A percentile compares a stretch with the other conserved stretches of the same genome.
These are phyloP conservation scores for Ganaspis brasiliensis DNA, from an alignment of 2,888 invertebrate genomes.

Conservation along the genomic window DNA sequence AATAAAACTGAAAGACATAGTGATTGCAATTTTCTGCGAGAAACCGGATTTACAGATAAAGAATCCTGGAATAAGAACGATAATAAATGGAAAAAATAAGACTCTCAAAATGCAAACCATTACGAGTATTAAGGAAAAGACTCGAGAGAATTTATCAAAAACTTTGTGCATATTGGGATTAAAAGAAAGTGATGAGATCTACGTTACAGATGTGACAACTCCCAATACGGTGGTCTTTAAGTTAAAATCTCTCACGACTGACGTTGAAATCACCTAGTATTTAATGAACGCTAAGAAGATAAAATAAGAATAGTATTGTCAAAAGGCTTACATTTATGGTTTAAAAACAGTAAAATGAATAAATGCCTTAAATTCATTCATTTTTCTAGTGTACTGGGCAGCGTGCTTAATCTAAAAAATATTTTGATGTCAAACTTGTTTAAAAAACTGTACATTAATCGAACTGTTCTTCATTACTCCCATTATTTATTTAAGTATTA, in stretches of 20 bases:
- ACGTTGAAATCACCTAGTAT: constrained; percentile 67
- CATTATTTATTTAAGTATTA: too few relatives aligned
- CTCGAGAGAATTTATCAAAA: constrained; percentile 93
- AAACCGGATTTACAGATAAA: constrained; percentile 93
- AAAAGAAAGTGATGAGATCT: constrained; percentile 91
- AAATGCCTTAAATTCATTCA: constrained; percentile 50
- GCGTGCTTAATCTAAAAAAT: too few relatives aligned
- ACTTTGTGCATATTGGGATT: constrained; percentile 93
- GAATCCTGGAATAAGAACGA: constrained; percentile 92
- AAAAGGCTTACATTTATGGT: background rate
- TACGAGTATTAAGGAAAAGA: constrained; percentile 94
- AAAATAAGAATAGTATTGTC: background rate
- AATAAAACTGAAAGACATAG: constrained; percentile 89
- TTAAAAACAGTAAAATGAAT: constrained; percentile 60
- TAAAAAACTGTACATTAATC: too few relatives aligned
- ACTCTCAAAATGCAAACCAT: constrained; percentile 97
- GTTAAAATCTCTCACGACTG: constrained; percentile 83
- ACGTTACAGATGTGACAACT: constrained; percentile 95
- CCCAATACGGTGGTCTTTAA: constrained; percentile 91
- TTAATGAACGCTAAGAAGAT: background rate
- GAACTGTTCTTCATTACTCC: too few relatives aligned
- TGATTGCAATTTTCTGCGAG: constrained; percentile 91
- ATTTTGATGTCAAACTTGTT: too few relatives aligned
- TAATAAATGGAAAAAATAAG: constrained; percentile 91
- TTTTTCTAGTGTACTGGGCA: constrained; percentile 35